A percentile compares a stretch with the other conserved stretches of the same genome.
Conservation (phyloP, 1,140 invertebrate species). For the Caerostris darwini region DNA sequence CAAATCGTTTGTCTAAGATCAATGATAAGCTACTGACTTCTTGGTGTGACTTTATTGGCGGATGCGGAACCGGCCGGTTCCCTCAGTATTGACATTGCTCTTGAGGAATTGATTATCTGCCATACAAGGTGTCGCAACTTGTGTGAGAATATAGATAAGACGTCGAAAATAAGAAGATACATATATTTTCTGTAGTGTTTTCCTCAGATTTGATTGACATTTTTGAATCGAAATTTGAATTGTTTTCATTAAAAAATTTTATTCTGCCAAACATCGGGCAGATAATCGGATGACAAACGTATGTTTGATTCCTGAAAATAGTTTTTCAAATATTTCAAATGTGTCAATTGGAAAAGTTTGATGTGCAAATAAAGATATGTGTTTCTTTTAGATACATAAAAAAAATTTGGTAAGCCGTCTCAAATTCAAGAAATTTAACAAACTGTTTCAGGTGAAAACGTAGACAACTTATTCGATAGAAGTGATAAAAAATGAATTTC, state of each 20-base stretch:
- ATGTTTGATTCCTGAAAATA: too few species aligned
- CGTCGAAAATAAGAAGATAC: neutral
- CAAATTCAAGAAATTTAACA: too few species aligned
- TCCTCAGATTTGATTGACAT: neutral
- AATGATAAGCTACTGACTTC: constrained; percentile 20
- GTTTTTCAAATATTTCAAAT: too few species aligned
- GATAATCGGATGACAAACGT: too few species aligned
- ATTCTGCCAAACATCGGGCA: too few species aligned
- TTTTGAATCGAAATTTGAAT: neutral
- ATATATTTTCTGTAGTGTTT: neutral
- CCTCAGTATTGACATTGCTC: constrained; percentile 30
- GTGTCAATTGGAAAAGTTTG: too few species aligned
- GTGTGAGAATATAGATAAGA: neutral
- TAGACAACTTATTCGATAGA: too few species aligned
- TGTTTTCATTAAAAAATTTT: neutral
- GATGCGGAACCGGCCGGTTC: constrained; percentile 38
- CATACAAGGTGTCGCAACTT: neutral
- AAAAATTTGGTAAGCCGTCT: too few species aligned
- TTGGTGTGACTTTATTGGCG: neutral
- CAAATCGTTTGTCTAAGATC: neutral
- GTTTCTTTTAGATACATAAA: too few species aligned
- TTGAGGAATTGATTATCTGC: constrained; percentile 18
- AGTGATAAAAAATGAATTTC: too few species aligned
- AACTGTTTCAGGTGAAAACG: too few species aligned
- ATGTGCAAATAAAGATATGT: too few species aligned